These are phyloP conservation scores for Cyprinodon variegatus DNA, from an alignment of 2,113 vertebrate species.

Conservation along the genomic window DNA sequence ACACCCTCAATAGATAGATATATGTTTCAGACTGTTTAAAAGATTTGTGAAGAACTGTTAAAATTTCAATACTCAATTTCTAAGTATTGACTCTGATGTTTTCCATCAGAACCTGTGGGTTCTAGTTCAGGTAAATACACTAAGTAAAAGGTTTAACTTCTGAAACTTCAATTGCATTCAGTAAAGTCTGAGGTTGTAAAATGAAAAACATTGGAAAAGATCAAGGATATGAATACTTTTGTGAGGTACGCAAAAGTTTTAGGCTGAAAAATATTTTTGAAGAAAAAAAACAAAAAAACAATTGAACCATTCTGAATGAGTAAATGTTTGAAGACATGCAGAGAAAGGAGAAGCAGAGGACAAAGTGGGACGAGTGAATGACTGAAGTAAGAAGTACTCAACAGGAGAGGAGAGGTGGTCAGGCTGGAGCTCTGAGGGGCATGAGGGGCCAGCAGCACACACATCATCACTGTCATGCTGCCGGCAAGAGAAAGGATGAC, in stretches of 20 bases:
- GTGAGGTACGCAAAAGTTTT: neutral
- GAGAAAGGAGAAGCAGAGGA: neutral
- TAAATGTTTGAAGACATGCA: neutral
- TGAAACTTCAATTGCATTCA: no score
- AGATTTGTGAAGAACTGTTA: no score
- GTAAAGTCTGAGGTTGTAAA: neutral
- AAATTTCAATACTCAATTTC: no score
- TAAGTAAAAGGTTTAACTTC: no score
- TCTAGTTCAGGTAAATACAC: no score
- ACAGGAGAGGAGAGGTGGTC: constrained; percentile 53
- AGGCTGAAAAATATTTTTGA: neutral
- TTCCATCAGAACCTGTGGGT: no score
- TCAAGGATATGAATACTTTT: neutral
- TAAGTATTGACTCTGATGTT: no score
- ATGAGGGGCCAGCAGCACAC: constrained; percentile 26
- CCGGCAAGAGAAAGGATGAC: constrained; percentile 14
- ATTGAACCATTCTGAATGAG: neutral
- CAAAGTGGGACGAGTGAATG: neutral
- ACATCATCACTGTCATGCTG: constrained; percentile 52
- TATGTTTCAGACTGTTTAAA: no score
- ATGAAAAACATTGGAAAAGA: neutral
- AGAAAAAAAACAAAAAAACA: neutral
- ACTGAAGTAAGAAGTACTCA: constrained; percentile 49
- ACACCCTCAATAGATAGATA: no score
- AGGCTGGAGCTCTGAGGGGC: constrained; percentile 19